A percentile compares a stretch with the other conserved stretches of the same genome.
phyloP scores from a whole-genome alignment of 2,888 invertebrate genomes.

The Brachyptera risi region DNA sequence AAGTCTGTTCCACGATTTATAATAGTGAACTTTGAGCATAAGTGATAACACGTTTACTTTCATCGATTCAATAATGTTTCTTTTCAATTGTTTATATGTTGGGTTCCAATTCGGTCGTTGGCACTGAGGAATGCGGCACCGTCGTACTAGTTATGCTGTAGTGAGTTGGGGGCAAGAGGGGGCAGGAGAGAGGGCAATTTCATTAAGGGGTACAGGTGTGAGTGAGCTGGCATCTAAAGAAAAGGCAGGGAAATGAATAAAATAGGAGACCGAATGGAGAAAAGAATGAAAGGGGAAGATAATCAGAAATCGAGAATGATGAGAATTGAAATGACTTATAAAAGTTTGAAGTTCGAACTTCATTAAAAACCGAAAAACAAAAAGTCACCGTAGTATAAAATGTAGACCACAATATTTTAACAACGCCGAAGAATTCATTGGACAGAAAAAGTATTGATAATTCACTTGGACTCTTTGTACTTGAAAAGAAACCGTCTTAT shows the following conservation, averaged over 20 bases:
- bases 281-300: background rate
- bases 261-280: background rate
- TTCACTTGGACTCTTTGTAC: too few species aligned
- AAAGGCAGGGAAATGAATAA: constrained; percentile 15
- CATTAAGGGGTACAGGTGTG: constrained; percentile 30
- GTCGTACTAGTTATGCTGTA: too few species aligned
- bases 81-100: constrained; percentile 7
- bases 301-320: constrained; percentile 16
- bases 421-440: too few species aligned
- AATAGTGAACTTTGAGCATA: background rate
- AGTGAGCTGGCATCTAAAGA: constrained; percentile 14
- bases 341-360: constrained; percentile 8
- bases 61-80: constrained; percentile 5
- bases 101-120: background rate
- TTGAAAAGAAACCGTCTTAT: too few species aligned
- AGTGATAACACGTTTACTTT: background rate
- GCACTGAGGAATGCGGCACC: background rate
- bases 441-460: too few species aligned
- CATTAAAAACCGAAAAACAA: background rate
- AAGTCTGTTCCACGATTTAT: background rate
- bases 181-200: constrained; percentile 23
- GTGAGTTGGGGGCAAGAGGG: background rate
- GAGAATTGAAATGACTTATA: constrained; percentile 8
- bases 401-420: background rate
- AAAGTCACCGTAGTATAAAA: background rate